Evolutionary conservation across 2,797 vertebrate species (phyloP).

Genomic region (Dallia pectoralis): DNA sequence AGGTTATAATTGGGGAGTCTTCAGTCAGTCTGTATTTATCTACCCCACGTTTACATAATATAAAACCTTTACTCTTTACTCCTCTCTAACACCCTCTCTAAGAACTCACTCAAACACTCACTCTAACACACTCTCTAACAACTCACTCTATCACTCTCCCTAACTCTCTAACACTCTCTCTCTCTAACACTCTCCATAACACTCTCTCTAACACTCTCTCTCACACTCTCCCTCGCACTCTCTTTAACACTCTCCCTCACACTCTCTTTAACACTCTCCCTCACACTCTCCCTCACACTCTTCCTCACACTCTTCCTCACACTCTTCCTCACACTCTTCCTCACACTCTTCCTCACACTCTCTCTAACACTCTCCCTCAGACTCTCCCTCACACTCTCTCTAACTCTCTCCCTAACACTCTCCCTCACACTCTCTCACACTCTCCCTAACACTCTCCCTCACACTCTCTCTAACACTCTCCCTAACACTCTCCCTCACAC

Average conservation of each 20-base stretch:
- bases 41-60: background rate
- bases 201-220: too few relatives aligned
- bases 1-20: background rate
- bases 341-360: background rate
- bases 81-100: background rate
- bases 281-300: too few relatives aligned
- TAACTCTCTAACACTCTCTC: background rate
- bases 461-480: background rate
- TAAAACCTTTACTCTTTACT: too few relatives aligned
- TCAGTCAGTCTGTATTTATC: slow-evolving; percentile 17
- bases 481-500: background rate
- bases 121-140: too few relatives aligned
- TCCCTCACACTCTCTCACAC: background rate
- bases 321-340: background rate
- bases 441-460: too few relatives aligned
- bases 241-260: background rate
- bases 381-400: too few relatives aligned
- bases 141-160: too few relatives aligned
- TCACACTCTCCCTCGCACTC: too few relatives aligned
- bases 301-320: too few relatives aligned
- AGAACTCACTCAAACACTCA: background rate
- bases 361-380: too few relatives aligned
- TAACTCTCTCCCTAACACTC: background rate
- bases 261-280: background rate
- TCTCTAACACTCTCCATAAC: background rate